Evolutionary conservation across 1,140 invertebrate genomes (phyloP).

Genomic region (Pseudachorutes palmiensis): DNA sequence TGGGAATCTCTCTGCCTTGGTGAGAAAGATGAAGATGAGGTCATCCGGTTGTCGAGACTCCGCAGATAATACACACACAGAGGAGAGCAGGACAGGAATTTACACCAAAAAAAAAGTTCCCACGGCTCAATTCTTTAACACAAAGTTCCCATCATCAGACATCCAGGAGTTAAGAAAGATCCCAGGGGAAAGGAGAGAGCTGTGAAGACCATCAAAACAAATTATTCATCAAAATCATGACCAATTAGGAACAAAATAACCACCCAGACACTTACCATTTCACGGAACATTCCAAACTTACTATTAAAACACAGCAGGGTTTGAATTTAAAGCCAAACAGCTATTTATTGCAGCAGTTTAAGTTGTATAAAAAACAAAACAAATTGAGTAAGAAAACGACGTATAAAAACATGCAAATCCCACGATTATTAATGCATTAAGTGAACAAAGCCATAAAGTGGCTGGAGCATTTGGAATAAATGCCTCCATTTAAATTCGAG

Average conservation of each 20-base stretch:
- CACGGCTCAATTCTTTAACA: background rate
- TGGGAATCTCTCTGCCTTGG: background rate
- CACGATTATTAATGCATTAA: background rate
- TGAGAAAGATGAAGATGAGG: constrained; percentile 5
- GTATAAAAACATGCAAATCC: background rate
- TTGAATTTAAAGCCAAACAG: background rate
- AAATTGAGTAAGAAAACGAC: background rate
- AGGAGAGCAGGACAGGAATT: background rate
- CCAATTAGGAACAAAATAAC: background rate
- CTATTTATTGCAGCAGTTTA: background rate
- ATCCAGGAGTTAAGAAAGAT: too few relatives aligned
- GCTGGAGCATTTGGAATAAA: background rate
- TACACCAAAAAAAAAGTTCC: background rate
- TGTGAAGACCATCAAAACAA: background rate
- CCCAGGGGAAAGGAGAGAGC: background rate
- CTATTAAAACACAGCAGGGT: background rate
- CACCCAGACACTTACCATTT: background rate
- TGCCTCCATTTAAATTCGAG: background rate
- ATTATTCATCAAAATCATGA: background rate
- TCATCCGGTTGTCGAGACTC: background rate
- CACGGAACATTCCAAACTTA: background rate
- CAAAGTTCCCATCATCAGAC: constrained; percentile 3
- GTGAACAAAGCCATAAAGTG: background rate
- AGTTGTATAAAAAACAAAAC: background rate
- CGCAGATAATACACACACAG: background rate